A percentile compares a stretch with the other conserved stretches of the same genome.
Conservation (phyloP, 2,113 vertebrate species). For the Sciurus niger region DNA sequence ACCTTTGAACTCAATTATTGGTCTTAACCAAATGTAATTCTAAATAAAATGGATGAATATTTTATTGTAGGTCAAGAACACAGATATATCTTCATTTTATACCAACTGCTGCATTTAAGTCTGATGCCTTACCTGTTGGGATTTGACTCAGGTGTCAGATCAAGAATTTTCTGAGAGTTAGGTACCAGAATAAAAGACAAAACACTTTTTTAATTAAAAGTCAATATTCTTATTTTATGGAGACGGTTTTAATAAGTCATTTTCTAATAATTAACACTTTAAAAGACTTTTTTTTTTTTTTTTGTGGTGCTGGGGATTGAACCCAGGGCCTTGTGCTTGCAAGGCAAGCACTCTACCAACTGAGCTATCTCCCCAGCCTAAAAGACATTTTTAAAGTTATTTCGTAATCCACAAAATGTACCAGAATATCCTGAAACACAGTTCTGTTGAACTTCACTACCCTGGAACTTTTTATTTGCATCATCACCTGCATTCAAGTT, state of each 20-base stretch:
- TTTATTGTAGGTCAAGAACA: conserved; percentile 13
- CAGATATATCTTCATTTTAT: conserved; percentile 11
- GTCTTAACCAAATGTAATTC: conserved; percentile 41
- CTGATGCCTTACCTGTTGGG: background rate
- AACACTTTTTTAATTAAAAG: background rate
- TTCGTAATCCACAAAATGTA: conserved; percentile 21
- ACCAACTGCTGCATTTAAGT: conserved; percentile 22
- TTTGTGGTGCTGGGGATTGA: too few relatives aligned
- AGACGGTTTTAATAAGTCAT: conserved; percentile 25
- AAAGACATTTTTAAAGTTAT: background rate
- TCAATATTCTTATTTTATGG: background rate
- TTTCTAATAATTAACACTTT: conserved; percentile 62
- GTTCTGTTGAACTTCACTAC: conserved; percentile 4
- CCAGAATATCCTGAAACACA: background rate
- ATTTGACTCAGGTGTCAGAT: conserved; percentile 30
- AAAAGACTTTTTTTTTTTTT: background rate
- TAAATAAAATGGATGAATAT: conserved; percentile 29
- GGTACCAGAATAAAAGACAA: conserved; percentile 49
- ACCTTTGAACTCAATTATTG: conserved; percentile 42
- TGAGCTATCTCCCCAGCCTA: background rate
- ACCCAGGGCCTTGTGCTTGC: too few relatives aligned
- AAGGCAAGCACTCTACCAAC: too few relatives aligned
- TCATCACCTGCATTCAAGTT: background rate
- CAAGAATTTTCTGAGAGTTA: conserved; percentile 54
- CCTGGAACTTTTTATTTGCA: conserved; percentile 51